Evolutionary conservation across 2,888 invertebrate species (phyloP).

Genomic region (Eumerus sabulonum): DNA sequence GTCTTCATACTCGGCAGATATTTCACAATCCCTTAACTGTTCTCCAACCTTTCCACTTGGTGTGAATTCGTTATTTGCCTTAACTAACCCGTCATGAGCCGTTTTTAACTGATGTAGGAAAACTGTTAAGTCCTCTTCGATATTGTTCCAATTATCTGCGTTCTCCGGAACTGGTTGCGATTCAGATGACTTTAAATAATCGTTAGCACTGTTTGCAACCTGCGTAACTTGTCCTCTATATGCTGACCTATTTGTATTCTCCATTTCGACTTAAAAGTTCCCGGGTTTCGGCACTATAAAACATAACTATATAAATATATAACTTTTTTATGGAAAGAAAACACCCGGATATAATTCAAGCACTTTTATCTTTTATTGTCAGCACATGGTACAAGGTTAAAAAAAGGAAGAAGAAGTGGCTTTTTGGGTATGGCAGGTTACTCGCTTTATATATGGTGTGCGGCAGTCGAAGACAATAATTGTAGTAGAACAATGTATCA

Average conservation of each 20-base stretch:
- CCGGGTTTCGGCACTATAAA: no score
- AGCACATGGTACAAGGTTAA: no score
- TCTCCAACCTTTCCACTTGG: not conserved
- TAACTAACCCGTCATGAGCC: not conserved
- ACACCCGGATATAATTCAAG: no score
- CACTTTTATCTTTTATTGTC: no score
- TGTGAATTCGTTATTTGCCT: not conserved
- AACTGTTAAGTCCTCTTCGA: conserved; percentile 11
- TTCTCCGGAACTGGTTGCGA: conserved; percentile 4
- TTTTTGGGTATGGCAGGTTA: no score
- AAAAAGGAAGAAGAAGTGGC: no score
- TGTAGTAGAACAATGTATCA: no score
- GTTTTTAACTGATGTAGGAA: conserved; percentile 1
- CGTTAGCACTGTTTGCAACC: conserved; percentile 10
- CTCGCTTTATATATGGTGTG: no score
- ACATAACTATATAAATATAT: no score
- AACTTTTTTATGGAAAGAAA: no score
- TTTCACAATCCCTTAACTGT: conserved; percentile 1
- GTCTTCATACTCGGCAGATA: not conserved
- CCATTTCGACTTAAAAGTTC: conserved; percentile 4
- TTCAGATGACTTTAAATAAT: not conserved
- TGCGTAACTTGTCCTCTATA: conserved; percentile 24
- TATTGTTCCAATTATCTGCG: not conserved
- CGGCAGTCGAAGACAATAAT: no score
- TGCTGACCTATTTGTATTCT: conserved; percentile 8